A percentile compares a stretch with the other conserved stretches of the same genome.
phyloP scores from a whole-genome alignment of 2,113 vertebrate genomes.

The Odocoileus virginianus region DNA sequence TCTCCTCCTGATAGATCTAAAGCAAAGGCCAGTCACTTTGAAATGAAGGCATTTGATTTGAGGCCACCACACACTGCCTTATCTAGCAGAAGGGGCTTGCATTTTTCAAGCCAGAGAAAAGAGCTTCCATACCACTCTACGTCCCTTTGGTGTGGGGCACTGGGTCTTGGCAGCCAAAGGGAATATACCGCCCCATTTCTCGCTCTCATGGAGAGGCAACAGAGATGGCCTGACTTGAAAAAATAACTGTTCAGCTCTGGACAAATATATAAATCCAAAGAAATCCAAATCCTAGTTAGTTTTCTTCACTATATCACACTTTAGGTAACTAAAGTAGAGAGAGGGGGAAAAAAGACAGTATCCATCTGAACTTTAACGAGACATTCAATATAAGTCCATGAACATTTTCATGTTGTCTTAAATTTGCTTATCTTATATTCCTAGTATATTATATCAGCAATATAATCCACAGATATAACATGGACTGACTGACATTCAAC shows the following conservation, averaged over 20 bases:
- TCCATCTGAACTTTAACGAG: background rate
- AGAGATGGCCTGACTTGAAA: background rate
- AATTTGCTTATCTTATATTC: background rate
- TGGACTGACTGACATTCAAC: background rate
- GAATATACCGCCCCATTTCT: background rate
- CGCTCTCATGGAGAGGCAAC: background rate
- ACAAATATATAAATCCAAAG: background rate
- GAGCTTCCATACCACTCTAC: background rate
- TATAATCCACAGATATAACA: background rate
- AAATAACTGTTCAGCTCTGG: background rate
- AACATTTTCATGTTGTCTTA: background rate
- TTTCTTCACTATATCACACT: background rate
- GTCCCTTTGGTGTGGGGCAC: background rate
- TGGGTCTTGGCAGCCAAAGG: background rate
- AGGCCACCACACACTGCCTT: conserved; percentile 2
- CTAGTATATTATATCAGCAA: background rate
- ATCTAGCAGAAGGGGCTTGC: conserved; percentile 15
- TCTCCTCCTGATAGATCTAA: conserved; percentile 63
- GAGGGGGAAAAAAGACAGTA: background rate
- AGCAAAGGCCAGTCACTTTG: conserved; percentile 64
- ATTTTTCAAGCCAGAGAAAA: conserved; percentile 46
- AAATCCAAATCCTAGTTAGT: conserved; percentile 12
- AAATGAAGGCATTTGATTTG: conserved; percentile 52
- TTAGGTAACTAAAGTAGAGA: background rate
- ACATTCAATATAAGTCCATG: background rate